These are phyloP conservation scores for Petrocephalus zakoni DNA, from an alignment of 2,113 vertebrate species.

Conservation along the genomic window DNA sequence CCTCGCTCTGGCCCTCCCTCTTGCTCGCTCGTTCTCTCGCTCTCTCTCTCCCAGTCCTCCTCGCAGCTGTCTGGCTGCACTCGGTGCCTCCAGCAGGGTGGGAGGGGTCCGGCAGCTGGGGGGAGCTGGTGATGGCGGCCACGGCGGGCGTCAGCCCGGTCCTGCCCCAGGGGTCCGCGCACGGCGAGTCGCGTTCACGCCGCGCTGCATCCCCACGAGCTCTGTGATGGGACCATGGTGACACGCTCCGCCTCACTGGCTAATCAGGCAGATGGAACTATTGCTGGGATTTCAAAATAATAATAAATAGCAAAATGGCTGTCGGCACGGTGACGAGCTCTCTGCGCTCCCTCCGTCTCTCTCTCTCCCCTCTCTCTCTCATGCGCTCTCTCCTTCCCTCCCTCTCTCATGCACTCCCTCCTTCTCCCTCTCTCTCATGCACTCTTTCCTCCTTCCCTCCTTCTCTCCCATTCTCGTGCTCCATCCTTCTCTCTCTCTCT, in stretches of 20 bases:
- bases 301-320: slow-evolving; percentile 87
- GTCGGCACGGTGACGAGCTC: slow-evolving; percentile 82
- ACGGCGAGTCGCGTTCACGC: background rate
- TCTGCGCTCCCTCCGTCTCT: background rate
- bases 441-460: background rate
- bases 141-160: slow-evolving; percentile 64
- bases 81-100: slow-evolving; percentile 63
- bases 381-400: background rate
- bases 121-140: slow-evolving; percentile 54
- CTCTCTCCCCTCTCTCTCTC: too few relatives aligned
- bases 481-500: background rate
- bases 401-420: slow-evolving; percentile 11
- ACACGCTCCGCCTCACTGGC: slow-evolving; percentile 11
- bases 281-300: slow-evolving; percentile 18
- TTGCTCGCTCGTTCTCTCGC: background rate
- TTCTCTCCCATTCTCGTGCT: slow-evolving; percentile 12
- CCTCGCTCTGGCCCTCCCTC: slow-evolving; percentile 20
- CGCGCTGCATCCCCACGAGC: slow-evolving; percentile 41
- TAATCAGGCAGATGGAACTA: slow-evolving; percentile 29
- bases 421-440: background rate
- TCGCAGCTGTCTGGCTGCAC: slow-evolving; percentile 51
- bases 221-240: background rate
- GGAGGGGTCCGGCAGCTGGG: slow-evolving; percentile 57
- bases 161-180: slow-evolving; percentile 55
- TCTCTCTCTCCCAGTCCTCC: slow-evolving; percentile 44